phyloP scores from a whole-genome alignment of 2,888 invertebrate species.

The Tenthredo distinguenda region DNA sequence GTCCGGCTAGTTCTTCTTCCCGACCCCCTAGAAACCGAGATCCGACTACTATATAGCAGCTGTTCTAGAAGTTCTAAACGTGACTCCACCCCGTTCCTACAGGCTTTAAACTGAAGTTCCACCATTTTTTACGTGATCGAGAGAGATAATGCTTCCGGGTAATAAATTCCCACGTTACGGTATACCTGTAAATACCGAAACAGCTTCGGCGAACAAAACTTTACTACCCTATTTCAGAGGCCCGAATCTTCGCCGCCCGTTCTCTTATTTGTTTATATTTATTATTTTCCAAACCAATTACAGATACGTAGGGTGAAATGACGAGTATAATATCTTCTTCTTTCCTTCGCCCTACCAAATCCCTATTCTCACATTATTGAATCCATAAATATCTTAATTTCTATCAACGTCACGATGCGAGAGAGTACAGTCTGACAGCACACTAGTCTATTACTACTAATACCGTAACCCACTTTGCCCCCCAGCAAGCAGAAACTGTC shows the following conservation, averaged over 20 bases:
- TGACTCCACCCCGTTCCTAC: not conserved
- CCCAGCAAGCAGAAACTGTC: slow-evolving; percentile 54
- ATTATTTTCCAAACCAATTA: not conserved
- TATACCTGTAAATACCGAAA: not conserved
- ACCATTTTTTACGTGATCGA: slow-evolving; percentile 40
- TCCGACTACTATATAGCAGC: not conserved
- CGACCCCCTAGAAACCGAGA: not conserved
- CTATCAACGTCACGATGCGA: not conserved
- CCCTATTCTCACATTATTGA: not conserved
- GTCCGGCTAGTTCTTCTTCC: not conserved
- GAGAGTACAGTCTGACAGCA: not conserved
- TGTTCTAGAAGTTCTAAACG: slow-evolving; percentile 20
- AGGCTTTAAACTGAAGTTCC: slow-evolving; percentile 26
- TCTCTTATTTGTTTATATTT: not conserved
- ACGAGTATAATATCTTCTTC: not conserved
- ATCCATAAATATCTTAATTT: not conserved
- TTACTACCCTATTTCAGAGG: not conserved
- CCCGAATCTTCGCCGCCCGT: not conserved
- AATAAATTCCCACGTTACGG: slow-evolving; percentile 8
- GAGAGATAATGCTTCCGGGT: slow-evolving; percentile 27
- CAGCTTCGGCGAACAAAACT: not conserved
- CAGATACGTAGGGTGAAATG: not conserved
- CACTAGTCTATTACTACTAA: slow-evolving; percentile 32
- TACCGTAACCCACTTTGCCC: slow-evolving; percentile 60
- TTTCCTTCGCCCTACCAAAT: not conserved